Percentiles rank a stretch among this genome's conserved stretches.
phyloP scores from a whole-genome alignment of 2,797 vertebrate species.

The Microctenopoma stevenorrisi region DNA sequence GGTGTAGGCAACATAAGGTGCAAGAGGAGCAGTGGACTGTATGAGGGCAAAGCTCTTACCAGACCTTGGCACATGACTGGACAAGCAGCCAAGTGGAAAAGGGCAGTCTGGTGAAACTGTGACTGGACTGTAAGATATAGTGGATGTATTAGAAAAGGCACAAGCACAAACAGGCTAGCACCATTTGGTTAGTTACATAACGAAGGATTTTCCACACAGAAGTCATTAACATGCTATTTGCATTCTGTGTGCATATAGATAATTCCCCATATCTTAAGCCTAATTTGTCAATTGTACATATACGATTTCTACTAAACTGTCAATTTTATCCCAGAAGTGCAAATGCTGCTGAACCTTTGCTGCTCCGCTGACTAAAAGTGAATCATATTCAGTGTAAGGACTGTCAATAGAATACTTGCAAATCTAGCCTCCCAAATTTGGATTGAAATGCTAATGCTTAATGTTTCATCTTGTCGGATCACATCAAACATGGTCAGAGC shows the following conservation, averaged over 20 bases:
- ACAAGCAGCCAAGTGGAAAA: slow-evolving; percentile 78
- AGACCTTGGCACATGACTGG: slow-evolving; percentile 52
- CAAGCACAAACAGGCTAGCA: slow-evolving; percentile 25
- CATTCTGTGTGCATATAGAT: slow-evolving; percentile 2
- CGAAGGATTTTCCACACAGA: slow-evolving; percentile 1
- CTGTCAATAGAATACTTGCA: slow-evolving; percentile 50
- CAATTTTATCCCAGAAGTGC: slow-evolving; percentile 11
- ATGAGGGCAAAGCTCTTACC: slow-evolving; percentile 68
- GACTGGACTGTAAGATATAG: slow-evolving; percentile 22
- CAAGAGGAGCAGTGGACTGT: slow-evolving; percentile 67
- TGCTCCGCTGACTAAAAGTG: slow-evolving; percentile 38
- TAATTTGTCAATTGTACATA: slow-evolving; percentile 9
- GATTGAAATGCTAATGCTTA: slow-evolving; percentile 52
- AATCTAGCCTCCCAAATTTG: slow-evolving; percentile 47
- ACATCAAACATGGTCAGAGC: slow-evolving; percentile 43
- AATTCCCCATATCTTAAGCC: not conserved
- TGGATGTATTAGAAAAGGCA: slow-evolving; percentile 30
- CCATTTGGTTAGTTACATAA: slow-evolving; percentile 38
- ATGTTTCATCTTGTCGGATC: slow-evolving; percentile 52
- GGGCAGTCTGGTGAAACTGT: slow-evolving; percentile 74
- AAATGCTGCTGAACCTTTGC: slow-evolving; percentile 35
- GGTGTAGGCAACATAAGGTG: slow-evolving; percentile 40
- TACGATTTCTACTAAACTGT: slow-evolving; percentile 23
- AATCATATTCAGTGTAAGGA: slow-evolving; percentile 18
- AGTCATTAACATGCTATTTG: slow-evolving; percentile 7